Evolutionary conservation across 2,113 vertebrate genomes (phyloP), one percentile per base, ranked within the genome.

Genomic region (Phyllostomus discolor): DNA sequence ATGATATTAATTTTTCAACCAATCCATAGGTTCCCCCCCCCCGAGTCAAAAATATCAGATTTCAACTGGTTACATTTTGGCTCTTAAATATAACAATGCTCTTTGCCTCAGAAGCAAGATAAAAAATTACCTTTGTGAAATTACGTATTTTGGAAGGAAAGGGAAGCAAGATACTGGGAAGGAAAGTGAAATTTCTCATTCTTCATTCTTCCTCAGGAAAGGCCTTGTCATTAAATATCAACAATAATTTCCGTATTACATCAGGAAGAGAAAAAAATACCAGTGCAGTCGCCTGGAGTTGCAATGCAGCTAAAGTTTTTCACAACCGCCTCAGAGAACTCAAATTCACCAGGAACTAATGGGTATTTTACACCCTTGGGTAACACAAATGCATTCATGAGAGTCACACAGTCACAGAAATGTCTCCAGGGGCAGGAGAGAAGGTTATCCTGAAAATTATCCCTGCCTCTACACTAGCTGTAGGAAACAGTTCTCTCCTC

Each of bases 151-250:
- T 93, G 46, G 85, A 88, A 96, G 64, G 52, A 92, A 97, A 81
- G 33, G 54, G 22, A 75, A 93, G 19, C 57, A 89, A 78, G 38
- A 70, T 41, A 4, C 66, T 90, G 35, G 52, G 38, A 75, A 90
- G 43, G 35, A 88, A 94, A 93, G 90, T 54, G 57, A 48, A 62
- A 90, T 88, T 94, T 88, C 41, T 95, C 84, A 73, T 91, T 90
- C 43, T 94, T 88, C 33, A 72, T 90, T 96, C 66, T 94, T 92
- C 67, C 66, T 70, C 31, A 66, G 83, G 76, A 96, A 96, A 95
- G 54, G 50, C 80, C 52, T 79, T 82, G 41, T 85, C 70, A 82
- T 92, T 97, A 97, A 96, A 89, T 38, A 93, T 91, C 86, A 93
- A 88, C 83, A 93, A 86, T 81, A 73, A 92, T 95, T 95, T 96